phyloP scores from a whole-genome alignment of 2,113 vertebrate species.

The Camelus dromedarius region DNA sequence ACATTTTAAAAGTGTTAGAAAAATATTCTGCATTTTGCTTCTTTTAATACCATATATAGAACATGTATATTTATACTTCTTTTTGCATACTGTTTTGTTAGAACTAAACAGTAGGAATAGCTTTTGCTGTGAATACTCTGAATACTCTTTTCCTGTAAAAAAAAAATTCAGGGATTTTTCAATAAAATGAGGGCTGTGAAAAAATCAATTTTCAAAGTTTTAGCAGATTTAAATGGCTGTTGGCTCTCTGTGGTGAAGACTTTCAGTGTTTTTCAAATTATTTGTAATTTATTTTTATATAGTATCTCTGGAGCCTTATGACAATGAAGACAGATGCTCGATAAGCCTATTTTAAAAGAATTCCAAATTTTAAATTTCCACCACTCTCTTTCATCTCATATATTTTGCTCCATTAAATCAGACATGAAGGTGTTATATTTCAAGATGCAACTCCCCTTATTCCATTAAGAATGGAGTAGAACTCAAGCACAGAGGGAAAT shows the following conservation, averaged over 20 bases:
- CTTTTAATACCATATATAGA: not conserved
- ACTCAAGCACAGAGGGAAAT: not conserved
- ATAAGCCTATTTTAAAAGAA: constrained; percentile 42
- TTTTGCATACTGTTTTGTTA: not conserved
- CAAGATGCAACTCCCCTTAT: not conserved
- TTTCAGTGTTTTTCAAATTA: constrained; percentile 61
- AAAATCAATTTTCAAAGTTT: constrained; percentile 36
- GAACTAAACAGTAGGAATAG: not conserved
- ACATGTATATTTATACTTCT: not conserved
- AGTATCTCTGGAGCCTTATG: constrained; percentile 37
- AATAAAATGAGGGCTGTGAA: constrained; percentile 19
- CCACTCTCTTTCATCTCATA: constrained; percentile 37
- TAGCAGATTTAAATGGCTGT: constrained; percentile 40
- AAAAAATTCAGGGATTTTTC: constrained; percentile 15
- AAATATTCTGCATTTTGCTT: not conserved
- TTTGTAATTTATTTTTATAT: constrained; percentile 49
- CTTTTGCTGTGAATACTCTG: not conserved
- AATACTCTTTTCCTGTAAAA: not conserved
- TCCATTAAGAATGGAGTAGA: not conserved
- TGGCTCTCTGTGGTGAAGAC: not conserved
- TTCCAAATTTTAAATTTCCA: constrained; percentile 28
- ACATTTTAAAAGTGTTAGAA: constrained; percentile 30
- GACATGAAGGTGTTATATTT: not conserved
- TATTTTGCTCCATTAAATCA: constrained; percentile 53
- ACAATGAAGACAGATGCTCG: constrained; percentile 39